A percentile compares a stretch with the other conserved stretches of the same genome.
phyloP scores from a whole-genome alignment of 1,140 invertebrate species.

The Lordiphosa mommai region DNA sequence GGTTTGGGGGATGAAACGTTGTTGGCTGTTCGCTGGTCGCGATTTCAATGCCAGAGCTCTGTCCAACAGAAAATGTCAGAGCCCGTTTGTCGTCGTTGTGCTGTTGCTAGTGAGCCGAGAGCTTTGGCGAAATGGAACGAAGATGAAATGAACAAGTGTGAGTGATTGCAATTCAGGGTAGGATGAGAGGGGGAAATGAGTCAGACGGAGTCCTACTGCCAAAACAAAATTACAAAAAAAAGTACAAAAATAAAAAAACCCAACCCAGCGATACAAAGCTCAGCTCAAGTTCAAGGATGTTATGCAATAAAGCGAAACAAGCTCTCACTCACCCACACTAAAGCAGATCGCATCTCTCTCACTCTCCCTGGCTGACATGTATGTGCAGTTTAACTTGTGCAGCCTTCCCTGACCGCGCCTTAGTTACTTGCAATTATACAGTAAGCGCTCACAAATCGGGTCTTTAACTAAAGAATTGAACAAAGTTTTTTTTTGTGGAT shows the following conservation, averaged over 20 bases:
- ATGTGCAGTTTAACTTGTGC: slow-evolving; percentile 58
- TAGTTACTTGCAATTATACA: slow-evolving; percentile 34
- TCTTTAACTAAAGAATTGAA: neutral
- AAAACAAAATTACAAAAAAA: slow-evolving; percentile 6
- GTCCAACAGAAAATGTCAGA: slow-evolving; percentile 51
- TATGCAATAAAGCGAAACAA: slow-evolving; percentile 64
- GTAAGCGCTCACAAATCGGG: neutral
- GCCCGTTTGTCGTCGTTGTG: slow-evolving; percentile 19
- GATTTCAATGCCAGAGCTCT: slow-evolving; percentile 68
- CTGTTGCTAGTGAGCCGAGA: slow-evolving; percentile 29
- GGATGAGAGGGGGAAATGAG: slow-evolving; percentile 12
- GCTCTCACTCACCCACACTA: neutral
- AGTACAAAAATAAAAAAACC: slow-evolving; percentile 18
- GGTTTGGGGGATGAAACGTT: slow-evolving; percentile 50
- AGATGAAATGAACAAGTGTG: slow-evolving; percentile 24
- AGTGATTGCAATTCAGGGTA: neutral
- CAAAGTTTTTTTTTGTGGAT: neutral
- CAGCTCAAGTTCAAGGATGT: slow-evolving; percentile 79
- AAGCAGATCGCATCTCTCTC: neutral
- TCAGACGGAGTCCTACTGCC: slow-evolving; percentile 19
- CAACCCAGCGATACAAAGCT: slow-evolving; percentile 50
- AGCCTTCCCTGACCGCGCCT: slow-evolving; percentile 60
- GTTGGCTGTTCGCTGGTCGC: slow-evolving; percentile 65
- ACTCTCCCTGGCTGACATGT: slow-evolving; percentile 6
- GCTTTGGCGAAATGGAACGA: slow-evolving; percentile 19